phyloP scores from a whole-genome alignment of 2,113 vertebrate genomes.

The Symphodus melops region DNA sequence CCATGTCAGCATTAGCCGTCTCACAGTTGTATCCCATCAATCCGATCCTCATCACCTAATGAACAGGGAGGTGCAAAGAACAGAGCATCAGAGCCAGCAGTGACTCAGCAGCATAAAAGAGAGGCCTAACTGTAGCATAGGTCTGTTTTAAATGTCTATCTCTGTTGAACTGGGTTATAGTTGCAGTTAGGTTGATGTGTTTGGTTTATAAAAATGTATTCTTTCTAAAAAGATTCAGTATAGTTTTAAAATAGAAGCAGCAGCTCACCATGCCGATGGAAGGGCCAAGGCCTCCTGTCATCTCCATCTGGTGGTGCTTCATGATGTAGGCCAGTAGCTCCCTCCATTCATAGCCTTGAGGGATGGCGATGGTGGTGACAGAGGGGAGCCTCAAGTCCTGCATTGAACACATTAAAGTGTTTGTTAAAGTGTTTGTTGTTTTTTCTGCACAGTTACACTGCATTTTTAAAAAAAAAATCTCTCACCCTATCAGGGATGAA shows the following conservation, averaged over 20 bases:
- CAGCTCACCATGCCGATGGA: slow-evolving; percentile 88
- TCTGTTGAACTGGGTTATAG: neutral
- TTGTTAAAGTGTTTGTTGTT: neutral
- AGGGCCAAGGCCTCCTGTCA: slow-evolving; percentile 92
- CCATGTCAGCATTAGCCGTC: slow-evolving; percentile 84
- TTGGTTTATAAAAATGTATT: neutral
- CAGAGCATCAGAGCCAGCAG: slow-evolving; percentile 19
- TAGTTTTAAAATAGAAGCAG: neutral
- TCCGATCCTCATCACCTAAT: slow-evolving; percentile 93
- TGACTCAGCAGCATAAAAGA: slow-evolving; percentile 42
- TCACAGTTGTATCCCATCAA: slow-evolving; percentile 95
- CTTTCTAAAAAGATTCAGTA: neutral
- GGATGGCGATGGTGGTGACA: slow-evolving; percentile 88
- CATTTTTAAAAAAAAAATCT: neutral
- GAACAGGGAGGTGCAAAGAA: slow-evolving; percentile 31
- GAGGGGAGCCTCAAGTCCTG: slow-evolving; percentile 90
- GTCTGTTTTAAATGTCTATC: neutral
- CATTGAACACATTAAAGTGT: neutral
- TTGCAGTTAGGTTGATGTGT: neutral
- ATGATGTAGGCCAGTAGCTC: slow-evolving; percentile 88
- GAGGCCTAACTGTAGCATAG: neutral
- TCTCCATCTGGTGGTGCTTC: slow-evolving; percentile 88
- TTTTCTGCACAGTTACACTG: neutral
- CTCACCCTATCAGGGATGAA: slow-evolving; percentile 91
- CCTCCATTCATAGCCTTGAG: slow-evolving; percentile 89